Base-by-base conservation (phyloP, 2,797 vertebrate species). In the Menidia menidia region DNA sequence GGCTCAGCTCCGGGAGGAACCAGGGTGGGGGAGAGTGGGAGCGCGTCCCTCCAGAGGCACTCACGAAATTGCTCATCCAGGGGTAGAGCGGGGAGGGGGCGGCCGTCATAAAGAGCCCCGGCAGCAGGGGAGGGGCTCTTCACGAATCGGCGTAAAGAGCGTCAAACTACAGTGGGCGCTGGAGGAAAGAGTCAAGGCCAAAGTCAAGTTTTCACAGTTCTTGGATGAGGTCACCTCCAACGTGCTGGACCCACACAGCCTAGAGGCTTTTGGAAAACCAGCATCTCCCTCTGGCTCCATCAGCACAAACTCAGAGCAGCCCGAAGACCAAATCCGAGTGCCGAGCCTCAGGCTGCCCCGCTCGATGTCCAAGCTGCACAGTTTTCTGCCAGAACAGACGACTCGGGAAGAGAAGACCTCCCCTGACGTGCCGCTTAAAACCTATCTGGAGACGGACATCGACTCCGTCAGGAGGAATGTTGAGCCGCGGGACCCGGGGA, bases 141-240 rank as follows among this genome's bases (percentile, higher is more conserved):
- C 50, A 30, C 57, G 42, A 48, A 56, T 80, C 64, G 71, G 73
- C 14, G 60, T 60, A 14, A 50, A 67, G 53, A 62, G 68, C 9
- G 53, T 91, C 0, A 90, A 90, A 65, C 55, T 73, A 48, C 73
- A 73, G 50, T 60, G 71, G 19, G 78, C 89, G 70, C 88, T 92
- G 64, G 86, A 93, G 82, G 89, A 90, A 71, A 93, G 88, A 69
- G 92, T 86, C 31, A 80, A 93, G 84, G 88, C 93, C 83, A 96
- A 96, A 81, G 82, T 93, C 43, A 95, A 91, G 78, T 98, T 97
- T 85, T 97, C 96, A 1, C 93, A 93, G 78, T 96, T 97, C 86
- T 90, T 97, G 80, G 95, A 98, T 71, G 95, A 97, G 77, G 94
- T 96, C 69, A 94, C 94, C 0, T 88, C 87, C 81, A 93, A 94